Base-by-base conservation (phyloP, 2,113 vertebrate genomes). In the Onychorhynchus coronatus region DNA sequence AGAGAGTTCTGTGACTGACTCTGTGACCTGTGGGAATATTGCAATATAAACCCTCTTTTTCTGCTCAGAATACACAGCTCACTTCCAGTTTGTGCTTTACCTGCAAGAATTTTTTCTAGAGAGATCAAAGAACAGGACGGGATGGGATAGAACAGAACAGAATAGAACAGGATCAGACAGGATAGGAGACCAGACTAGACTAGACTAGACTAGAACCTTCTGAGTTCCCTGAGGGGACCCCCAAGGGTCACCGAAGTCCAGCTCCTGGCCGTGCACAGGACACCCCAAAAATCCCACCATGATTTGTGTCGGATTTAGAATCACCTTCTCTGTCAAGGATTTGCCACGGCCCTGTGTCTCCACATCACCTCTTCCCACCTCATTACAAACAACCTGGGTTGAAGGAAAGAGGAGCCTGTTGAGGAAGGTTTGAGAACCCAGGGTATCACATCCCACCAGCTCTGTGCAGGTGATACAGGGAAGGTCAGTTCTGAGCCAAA, bases 21-120 rank as follows among this genome's bases (percentile, higher is more conserved):
- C 63, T 1, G 1, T 35, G 47, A 24, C 42, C 61, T 53, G 33
- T 0, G 1, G 42, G 46, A 24, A 21, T 9, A 35, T 23, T 53
- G 17, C 56, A 44, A 17, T 22, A 55, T 9, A 17, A 23, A 56
- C 27, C 12, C 11, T 9, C 8, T 44, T 47, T 33, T 85, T 19
- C 66, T 80, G 21, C 37, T 76, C 13, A 63, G 65, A 63, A 77
- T 1, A 12, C 9, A 2, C n/a, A 50, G 24, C 21, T 92, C 27
- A 3, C 39, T 61, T 11, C 52, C 81, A 89, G 44, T 17, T 6
- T 23, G 24, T 22, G 20, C 5, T 82, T 55, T 46, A 9, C 52
- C 76, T 74, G 53, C 7, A 35, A 50, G 31, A 39, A 6, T 49
- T 85, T 15, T 39, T 21, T 28, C 52, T 58, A 10, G 11, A 79